Evolutionary conservation across 2,797 vertebrate genomes (phyloP).

Genomic region (Anniella stebbinsi): DNA sequence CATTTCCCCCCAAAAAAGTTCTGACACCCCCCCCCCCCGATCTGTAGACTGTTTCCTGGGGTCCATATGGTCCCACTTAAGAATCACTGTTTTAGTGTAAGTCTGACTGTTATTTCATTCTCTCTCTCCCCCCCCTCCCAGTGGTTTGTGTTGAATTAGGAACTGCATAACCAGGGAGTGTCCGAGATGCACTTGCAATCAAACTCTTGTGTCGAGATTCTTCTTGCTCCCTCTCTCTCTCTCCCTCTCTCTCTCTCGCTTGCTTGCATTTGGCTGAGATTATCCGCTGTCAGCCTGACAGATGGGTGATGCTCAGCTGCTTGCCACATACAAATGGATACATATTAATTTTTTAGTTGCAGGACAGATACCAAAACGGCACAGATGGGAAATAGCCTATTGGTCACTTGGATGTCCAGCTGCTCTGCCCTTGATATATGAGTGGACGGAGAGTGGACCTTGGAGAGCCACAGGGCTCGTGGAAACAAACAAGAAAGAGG

Average conservation of each 20-base stretch:
- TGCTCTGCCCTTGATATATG: conserved; percentile 93
- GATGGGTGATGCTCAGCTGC: conserved; percentile 76
- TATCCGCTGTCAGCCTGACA: conserved; percentile 53
- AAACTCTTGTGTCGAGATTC: not conserved
- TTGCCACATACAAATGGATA: conserved; percentile 51
- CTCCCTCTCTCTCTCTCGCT: not conserved
- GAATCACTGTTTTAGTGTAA: not conserved
- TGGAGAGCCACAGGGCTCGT: conserved; percentile 68
- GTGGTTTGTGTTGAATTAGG: accelerated
- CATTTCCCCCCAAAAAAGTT: not conserved
- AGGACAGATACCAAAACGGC: conserved; percentile 45
- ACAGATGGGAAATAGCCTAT: conserved; percentile 78
- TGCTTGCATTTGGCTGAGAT: not conserved
- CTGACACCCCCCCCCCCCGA: not conserved
- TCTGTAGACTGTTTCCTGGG: not conserved
- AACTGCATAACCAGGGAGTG: accelerated
- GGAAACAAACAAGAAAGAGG: conserved; percentile 58
- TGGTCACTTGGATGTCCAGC: conserved; percentile 85
- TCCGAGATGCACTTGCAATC: not conserved
- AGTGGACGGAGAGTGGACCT: conserved; percentile 78
- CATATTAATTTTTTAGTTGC: conserved; percentile 70
- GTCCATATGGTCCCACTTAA: not conserved
- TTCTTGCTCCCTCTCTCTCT: accelerated
- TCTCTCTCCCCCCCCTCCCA: not conserved
- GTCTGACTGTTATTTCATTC: accelerated